Percentiles rank a stretch among this genome's conserved stretches.
Conservation (phyloP, 2,888 invertebrate species). For the Melanostoma scalare region DNA sequence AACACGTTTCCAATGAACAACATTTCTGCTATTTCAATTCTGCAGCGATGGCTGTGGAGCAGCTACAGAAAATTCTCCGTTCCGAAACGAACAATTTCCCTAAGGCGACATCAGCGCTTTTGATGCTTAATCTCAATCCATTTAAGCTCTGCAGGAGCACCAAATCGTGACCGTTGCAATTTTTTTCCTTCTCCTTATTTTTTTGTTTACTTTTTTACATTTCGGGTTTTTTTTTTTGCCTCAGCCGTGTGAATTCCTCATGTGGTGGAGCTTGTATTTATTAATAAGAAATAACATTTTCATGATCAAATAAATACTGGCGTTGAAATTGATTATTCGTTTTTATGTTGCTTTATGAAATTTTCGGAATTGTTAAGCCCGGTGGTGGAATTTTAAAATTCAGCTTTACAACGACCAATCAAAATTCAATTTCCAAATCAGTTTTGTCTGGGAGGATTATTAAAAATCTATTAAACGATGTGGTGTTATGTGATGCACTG, state of each 20-base stretch:
- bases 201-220: slow-evolving; percentile 8
- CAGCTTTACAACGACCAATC: slow-evolving; percentile 30
- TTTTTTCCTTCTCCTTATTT: neutral
- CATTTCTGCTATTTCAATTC: slow-evolving; percentile 28
- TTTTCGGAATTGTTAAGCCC: slow-evolving; percentile 9
- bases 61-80: neutral
- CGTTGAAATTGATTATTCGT: neutral
- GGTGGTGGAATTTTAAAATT: slow-evolving; percentile 26
- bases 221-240: neutral
- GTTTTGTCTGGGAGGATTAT: slow-evolving; percentile 26
- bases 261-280: slow-evolving; percentile 30
- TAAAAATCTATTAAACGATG: slow-evolving; percentile 62
- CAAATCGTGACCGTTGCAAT: slow-evolving; percentile 30
- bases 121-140: slow-evolving; percentile 32
- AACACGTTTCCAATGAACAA: slow-evolving; percentile 24
- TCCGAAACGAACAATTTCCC: slow-evolving; percentile 41
- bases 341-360: neutral
- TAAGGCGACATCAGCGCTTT: slow-evolving; percentile 42
- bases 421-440: slow-evolving; percentile 57
- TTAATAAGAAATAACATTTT: slow-evolving; percentile 35
- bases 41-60: slow-evolving; percentile 14
- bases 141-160: neutral
- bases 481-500: neutral
- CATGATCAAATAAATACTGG: neutral
- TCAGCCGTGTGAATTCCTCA: neutral